Evolutionary conservation across 2,797 vertebrate genomes (phyloP).

Genomic region (Gymnodraco acuticeps): DNA sequence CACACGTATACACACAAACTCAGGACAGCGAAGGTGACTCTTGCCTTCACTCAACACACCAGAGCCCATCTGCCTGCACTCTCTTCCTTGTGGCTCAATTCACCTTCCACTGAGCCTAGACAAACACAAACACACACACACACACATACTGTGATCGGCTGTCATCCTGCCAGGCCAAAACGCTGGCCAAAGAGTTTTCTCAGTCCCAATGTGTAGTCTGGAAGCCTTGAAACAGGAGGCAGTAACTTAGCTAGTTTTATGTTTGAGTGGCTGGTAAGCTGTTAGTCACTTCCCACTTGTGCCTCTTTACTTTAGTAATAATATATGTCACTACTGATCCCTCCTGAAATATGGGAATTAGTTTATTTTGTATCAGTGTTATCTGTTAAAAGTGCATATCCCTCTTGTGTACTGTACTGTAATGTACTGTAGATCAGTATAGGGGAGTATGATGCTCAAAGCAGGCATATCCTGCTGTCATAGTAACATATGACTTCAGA

Average conservation of each 20-base stretch:
- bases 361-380: conserved; percentile 10
- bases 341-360: conserved; percentile 24
- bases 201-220: conserved; percentile 64
- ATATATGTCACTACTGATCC: conserved; percentile 23
- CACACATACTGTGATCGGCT: conserved; percentile 54
- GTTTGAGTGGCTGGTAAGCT: conserved; percentile 47
- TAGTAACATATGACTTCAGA: not conserved
- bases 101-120: conserved; percentile 52
- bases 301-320: conserved; percentile 4
- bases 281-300: conserved; percentile 33
- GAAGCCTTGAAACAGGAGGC: conserved; percentile 61
- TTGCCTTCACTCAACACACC: conserved; percentile 76
- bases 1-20: conserved; percentile 39
- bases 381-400: not conserved
- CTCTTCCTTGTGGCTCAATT: conserved; percentile 57
- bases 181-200: conserved; percentile 62
- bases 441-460: not conserved
- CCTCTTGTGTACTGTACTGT: not conserved
- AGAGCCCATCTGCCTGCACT: conserved; percentile 73
- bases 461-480: not conserved
- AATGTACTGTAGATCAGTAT: not conserved
- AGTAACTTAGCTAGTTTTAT: conserved; percentile 38
- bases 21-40: conserved; percentile 82
- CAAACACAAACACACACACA: conserved; percentile 46
- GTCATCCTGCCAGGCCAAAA: conserved; percentile 67